Evolutionary conservation across 2,797 vertebrate genomes (phyloP), one percentile per base, ranked within the genome.

Genomic region (Crenichthys baileyi): DNA sequence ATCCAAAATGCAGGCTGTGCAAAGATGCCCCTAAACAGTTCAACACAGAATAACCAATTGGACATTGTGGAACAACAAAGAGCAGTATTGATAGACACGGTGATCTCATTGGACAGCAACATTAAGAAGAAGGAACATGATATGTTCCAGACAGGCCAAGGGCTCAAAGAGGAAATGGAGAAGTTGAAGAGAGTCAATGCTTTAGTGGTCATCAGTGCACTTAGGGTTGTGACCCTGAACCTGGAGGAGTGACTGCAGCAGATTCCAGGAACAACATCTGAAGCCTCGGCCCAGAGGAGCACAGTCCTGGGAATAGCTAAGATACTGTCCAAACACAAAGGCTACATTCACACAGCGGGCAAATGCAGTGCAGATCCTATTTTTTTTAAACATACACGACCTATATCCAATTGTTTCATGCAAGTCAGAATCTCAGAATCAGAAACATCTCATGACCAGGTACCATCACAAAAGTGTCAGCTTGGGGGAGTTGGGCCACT

Each of bases 41-140:
- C 63, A 67, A 41, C 36, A 41, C 20, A 39, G 24, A 67, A 39
- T 39, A 65, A 39, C 8, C 20, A 67, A 41, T 4, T 11, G 16
- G 63, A 67, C 20, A 67, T 24, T 24, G 63, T 24, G 63, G 18
- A 41, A 41, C 20, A 67, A 67, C 16, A 41, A 41, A 67, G 0
- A 67, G 36, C 31, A 67, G 20, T 2, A 39, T 4, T 67, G 20
- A 11, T 22, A 39, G 36, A 39, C 9, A 65, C 9, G 41, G 31
- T 9, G 3, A 22, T 67, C 63, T 7, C 20, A 67, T 24, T 39
- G 63, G 36, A 41, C 61, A 65, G 15, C 18, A 20, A 39, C 3
- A 4, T 67, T 20, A 67, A 67, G 63, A 67, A 67, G 36, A 39
- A 67, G 63, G 39, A 67, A 67, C 20, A 67, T 67, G 36, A 67